A percentile compares a stretch with the other conserved stretches of the same genome.
phyloP scores from a whole-genome alignment of 2,797 vertebrate genomes.

The Darevskia mixta region DNA sequence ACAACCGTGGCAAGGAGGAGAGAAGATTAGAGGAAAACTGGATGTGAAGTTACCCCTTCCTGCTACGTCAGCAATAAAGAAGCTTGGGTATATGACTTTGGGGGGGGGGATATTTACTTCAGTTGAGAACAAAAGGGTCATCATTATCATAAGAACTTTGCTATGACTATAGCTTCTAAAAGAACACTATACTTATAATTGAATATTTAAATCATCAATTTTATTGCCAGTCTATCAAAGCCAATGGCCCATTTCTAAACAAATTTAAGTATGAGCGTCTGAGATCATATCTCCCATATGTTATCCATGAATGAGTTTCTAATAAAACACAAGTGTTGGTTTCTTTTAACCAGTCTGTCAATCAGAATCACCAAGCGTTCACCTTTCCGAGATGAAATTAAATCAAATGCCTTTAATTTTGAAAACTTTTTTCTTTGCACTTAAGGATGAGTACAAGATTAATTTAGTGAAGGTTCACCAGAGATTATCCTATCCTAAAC shows the following conservation, averaged over 20 bases:
- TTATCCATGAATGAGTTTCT: neutral
- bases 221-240: constrained; percentile 1
- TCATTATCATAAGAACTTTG: neutral
- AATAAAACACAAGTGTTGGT: constrained; percentile 22
- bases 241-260: neutral
- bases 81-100: neutral
- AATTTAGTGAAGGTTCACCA: neutral
- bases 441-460: neutral
- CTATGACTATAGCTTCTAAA: neutral
- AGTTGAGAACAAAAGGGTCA: neutral
- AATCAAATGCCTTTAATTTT: neutral
- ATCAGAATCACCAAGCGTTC: neutral
- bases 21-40: too few species aligned
- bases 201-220: neutral
- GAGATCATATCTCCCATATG: neutral
- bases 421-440: neutral
- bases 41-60: neutral
- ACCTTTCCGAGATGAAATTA: constrained; percentile 17
- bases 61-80: neutral
- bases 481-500: neutral
- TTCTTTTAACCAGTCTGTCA: neutral
- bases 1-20: too few species aligned
- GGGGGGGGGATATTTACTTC: neutral
- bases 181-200: neutral
- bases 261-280: constrained; percentile 10